A percentile compares a stretch with the other conserved stretches of the same genome.
Evolutionary conservation across 2,888 invertebrate genomes (phyloP).

Genomic region (Lithophane ornitopus): DNA sequence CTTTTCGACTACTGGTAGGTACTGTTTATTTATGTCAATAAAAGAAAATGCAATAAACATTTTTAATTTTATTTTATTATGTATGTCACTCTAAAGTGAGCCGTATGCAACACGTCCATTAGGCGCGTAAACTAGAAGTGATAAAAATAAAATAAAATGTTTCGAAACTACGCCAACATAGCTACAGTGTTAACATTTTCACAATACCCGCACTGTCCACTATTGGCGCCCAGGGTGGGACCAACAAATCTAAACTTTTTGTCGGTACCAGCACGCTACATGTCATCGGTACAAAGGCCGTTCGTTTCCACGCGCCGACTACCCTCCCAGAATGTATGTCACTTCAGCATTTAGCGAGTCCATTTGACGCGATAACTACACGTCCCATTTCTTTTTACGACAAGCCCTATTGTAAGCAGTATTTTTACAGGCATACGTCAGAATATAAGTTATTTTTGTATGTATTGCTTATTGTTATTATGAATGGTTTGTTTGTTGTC

Average conservation of each 20-base stretch:
- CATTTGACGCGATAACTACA: conserved; percentile 48
- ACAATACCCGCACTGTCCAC: conserved; percentile 8
- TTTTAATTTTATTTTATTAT: no score
- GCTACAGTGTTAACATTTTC: conserved; percentile 23
- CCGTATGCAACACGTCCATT: background rate
- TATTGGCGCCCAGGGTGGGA: conserved; percentile 45
- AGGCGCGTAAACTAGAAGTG: background rate
- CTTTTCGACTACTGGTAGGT: background rate
- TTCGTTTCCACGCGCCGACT: conserved; percentile 34
- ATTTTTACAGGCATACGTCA: conserved; percentile 20
- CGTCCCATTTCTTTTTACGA: conserved; percentile 51
- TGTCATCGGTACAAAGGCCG: conserved; percentile 35
- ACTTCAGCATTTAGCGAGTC: conserved; percentile 47
- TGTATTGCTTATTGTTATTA: conserved; percentile 39
- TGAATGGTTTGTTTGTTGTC: conserved; percentile 26
- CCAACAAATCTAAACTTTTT: conserved; percentile 40
- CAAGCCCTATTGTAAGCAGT: conserved; percentile 26
- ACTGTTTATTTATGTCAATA: background rate
- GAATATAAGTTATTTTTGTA: conserved; percentile 24
- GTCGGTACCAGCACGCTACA: conserved; percentile 20
- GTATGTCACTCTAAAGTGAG: no score
- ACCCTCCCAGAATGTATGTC: conserved; percentile 42
- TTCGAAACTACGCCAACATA: conserved; percentile 11
- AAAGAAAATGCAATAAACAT: no score
- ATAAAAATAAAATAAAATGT: conserved; percentile 17